These are phyloP conservation scores for Buathra laborator DNA, from an alignment of 2,888 invertebrate genomes.

Conservation along the genomic window DNA sequence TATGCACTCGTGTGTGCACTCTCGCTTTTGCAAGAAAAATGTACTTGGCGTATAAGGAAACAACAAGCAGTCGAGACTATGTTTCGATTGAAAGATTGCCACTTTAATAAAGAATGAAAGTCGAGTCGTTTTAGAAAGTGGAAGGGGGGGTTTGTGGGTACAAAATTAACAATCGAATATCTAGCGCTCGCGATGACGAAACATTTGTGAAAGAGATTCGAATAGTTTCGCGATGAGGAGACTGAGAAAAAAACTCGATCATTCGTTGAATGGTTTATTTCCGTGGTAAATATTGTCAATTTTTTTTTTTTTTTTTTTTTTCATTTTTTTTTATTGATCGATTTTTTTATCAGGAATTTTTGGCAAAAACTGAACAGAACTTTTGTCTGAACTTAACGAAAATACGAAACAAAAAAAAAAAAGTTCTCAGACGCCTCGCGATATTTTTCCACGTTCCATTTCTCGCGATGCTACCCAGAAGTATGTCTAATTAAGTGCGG, in stretches of 20 bases:
- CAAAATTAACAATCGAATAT: conserved; percentile 34
- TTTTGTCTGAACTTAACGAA: background rate
- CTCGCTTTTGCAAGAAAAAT: conserved; percentile 73
- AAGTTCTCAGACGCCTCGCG: background rate
- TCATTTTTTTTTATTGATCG: no score
- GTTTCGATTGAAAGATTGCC: conserved; percentile 68
- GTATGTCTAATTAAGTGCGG: conserved; percentile 27
- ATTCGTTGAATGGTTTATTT: background rate
- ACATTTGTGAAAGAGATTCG: background rate
- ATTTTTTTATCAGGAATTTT: background rate
- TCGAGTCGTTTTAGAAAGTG: conserved; percentile 65
- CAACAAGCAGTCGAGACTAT: conserved; percentile 22
- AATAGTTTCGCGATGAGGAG: background rate
- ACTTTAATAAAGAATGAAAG: conserved; percentile 67
- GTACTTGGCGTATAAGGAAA: conserved; percentile 67
- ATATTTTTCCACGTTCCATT: conserved; percentile 39
- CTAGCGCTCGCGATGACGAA: background rate
- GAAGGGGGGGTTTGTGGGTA: conserved; percentile 40
- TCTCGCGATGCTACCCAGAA: background rate
- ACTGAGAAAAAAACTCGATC: background rate
- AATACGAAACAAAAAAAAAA: background rate
- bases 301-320: no score
- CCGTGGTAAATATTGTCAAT: no score
- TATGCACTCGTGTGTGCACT: conserved; percentile 63
- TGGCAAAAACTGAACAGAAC: background rate